These are phyloP conservation scores for Tiliacea citrago DNA, from an alignment of 2,888 invertebrate genomes.

Conservation along the genomic window DNA sequence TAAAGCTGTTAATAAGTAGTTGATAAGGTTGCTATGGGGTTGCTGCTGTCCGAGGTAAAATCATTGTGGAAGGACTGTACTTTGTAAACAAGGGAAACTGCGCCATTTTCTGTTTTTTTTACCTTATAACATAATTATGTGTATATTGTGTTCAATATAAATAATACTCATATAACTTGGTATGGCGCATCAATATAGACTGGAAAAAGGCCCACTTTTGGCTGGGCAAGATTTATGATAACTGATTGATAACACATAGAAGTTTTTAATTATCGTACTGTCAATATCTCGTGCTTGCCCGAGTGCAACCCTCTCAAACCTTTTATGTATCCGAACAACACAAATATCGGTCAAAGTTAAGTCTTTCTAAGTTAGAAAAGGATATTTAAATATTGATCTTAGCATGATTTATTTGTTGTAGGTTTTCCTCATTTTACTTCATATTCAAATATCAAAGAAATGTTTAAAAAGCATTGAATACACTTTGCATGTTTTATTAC, in stretches of 20 bases:
- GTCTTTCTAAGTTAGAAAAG: not conserved
- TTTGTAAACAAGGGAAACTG: not conserved
- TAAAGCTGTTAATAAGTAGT: no score
- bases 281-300: not conserved
- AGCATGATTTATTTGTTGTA: slow-evolving; percentile 18
- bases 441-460: slow-evolving; percentile 1
- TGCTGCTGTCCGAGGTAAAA: no score
- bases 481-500: not conserved
- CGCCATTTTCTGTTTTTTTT: not conserved
- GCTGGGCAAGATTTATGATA: not conserved
- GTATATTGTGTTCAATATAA: not conserved
- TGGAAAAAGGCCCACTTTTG: not conserved
- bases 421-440: slow-evolving; percentile 7
- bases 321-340: not conserved
- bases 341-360: slow-evolving; percentile 20
- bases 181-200: not conserved
- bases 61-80: no score
- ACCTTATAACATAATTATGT: not conserved
- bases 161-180: no score
- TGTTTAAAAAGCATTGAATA: not conserved
- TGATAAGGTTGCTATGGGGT: no score
- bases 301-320: not conserved
- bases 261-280: not conserved
- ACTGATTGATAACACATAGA: not conserved
- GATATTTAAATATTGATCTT: not conserved